phyloP scores from a whole-genome alignment of 1,140 invertebrate species.

The Macrocentrus cingulum region DNA sequence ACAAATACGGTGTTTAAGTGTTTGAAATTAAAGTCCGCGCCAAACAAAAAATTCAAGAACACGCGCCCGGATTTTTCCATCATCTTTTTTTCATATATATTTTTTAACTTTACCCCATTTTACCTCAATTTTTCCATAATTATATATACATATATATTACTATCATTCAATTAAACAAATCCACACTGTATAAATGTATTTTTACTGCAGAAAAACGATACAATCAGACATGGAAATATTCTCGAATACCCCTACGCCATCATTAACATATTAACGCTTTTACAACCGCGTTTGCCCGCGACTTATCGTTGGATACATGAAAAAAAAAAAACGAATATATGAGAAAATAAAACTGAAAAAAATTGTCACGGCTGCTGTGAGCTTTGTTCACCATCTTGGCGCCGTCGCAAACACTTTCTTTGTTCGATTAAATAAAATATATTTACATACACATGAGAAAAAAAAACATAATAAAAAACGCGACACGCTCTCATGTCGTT shows the following conservation, averaged over 20 bases:
- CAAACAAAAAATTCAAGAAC: no score
- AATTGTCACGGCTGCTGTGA: background rate
- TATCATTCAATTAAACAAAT: conserved; percentile 8
- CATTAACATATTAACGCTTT: conserved; percentile 43
- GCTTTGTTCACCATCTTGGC: conserved; percentile 14
- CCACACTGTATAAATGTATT: conserved; percentile 21
- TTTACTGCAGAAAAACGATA: conserved; percentile 35
- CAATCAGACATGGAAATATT: conserved; percentile 35
- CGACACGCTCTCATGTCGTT: conserved; percentile 29
- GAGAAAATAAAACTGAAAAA: background rate
- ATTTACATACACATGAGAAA: background rate
- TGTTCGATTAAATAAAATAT: conserved; percentile 1
- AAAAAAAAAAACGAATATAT: conserved; percentile 11
- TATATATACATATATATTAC: background rate
- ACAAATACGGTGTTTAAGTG: background rate
- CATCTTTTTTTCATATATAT: no score
- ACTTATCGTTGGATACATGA: conserved; percentile 5
- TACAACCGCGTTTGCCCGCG: conserved; percentile 27
- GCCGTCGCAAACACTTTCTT: conserved; percentile 18
- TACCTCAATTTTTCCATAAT: no score
- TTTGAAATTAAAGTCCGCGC: background rate
- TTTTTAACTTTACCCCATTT: no score
- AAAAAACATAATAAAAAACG: background rate
- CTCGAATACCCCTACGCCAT: conserved; percentile 28
- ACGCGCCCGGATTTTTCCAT: no score